Evolutionary conservation across 2,888 invertebrate species (phyloP).

Genomic region (Cataglyphis livida): DNA sequence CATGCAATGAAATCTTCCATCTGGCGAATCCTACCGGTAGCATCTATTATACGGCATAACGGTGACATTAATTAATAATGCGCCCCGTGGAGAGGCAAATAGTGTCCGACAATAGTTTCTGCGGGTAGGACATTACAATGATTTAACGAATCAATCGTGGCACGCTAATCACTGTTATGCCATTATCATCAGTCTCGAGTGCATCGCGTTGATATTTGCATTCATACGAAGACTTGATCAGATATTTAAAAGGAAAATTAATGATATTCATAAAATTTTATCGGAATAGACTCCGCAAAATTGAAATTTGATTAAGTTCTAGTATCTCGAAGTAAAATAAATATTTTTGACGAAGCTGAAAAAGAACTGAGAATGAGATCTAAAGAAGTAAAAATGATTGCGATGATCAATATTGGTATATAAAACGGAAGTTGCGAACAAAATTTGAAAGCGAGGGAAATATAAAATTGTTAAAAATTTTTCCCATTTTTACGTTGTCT

Average conservation of each 20-base stretch:
- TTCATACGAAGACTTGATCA: too few relatives aligned
- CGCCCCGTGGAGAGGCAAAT: neutral
- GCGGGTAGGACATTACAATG: slow-evolving; percentile 35
- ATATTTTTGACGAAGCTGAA: neutral
- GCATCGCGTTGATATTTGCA: neutral
- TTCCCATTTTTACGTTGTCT: neutral
- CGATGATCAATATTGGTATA: neutral
- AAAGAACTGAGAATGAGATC: neutral
- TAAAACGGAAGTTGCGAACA: neutral
- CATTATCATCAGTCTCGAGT: neutral
- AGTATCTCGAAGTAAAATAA: neutral
- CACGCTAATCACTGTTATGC: neutral
- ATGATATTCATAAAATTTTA: neutral
- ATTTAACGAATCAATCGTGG: slow-evolving; percentile 32
- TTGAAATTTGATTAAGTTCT: neutral
- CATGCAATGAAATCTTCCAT: neutral
- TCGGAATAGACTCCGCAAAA: neutral
- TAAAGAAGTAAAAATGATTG: neutral
- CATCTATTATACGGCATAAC: slow-evolving; percentile 19
- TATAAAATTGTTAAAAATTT: neutral
- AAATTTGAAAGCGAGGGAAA: neutral
- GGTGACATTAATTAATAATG: slow-evolving; percentile 25
- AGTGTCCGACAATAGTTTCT: slow-evolving; percentile 27
- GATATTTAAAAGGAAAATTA: neutral
- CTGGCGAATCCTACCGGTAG: neutral